phyloP scores from a whole-genome alignment of 2,113 vertebrate genomes.

The Tyrannus savana region DNA sequence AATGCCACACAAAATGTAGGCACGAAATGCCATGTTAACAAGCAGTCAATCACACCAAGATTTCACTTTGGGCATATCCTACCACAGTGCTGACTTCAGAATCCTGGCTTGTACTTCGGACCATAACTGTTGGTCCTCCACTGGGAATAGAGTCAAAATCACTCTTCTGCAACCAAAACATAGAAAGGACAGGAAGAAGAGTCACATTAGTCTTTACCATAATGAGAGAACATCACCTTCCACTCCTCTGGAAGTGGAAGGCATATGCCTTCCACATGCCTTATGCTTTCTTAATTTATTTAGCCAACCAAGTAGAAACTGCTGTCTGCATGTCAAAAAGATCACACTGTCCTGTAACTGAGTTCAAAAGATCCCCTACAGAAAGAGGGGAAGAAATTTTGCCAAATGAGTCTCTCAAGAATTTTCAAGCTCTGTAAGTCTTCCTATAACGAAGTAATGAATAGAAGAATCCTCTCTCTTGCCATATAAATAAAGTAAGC shows the following conservation, averaged over 20 bases:
- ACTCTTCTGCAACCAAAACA: conserved; percentile 84
- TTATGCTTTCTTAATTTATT: neutral
- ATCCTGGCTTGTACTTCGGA: conserved; percentile 96
- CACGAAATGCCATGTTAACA: neutral
- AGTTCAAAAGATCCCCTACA: neutral
- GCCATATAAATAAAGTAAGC: neutral
- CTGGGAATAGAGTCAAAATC: conserved; percentile 83
- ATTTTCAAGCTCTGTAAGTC: neutral
- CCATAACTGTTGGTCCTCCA: conserved; percentile 85
- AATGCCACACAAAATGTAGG: neutral
- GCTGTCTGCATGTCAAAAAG: neutral
- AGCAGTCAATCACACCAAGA: neutral
- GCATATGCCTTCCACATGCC: too few relatives aligned
- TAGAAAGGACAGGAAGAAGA: neutral
- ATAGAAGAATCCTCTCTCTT: neutral
- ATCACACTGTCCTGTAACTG: neutral
- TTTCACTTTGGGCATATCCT: conserved; percentile 82
- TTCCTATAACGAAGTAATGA: neutral
- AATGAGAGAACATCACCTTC: neutral
- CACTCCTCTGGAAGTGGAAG: neutral
- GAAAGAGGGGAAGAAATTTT: neutral
- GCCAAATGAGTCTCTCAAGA: neutral
- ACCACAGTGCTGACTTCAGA: conserved; percentile 99
- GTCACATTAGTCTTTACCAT: neutral
- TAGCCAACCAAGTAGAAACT: neutral